phyloP scores from a whole-genome alignment of 2,797 vertebrate genomes.

The Malurus splendens region DNA sequence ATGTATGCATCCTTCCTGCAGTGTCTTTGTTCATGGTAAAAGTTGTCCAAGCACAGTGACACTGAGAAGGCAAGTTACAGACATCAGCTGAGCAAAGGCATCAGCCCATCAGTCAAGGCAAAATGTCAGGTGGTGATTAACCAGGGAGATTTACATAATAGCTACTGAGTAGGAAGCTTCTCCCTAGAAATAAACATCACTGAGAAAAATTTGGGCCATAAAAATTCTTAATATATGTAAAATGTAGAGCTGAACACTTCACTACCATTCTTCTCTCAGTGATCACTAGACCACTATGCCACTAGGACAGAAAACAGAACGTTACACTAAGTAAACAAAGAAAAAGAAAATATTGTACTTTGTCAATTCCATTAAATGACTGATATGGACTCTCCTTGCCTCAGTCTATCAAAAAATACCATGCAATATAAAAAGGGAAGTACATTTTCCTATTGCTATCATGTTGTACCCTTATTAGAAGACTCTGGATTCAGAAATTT shows the following conservation, averaged over 20 bases:
- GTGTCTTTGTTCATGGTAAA: not conserved
- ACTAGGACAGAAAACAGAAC: not conserved
- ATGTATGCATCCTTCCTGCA: not conserved
- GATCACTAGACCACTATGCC: not conserved
- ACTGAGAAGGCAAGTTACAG: not conserved
- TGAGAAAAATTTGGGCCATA: not conserved
- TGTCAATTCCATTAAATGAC: not conserved
- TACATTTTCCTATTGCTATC: not conserved
- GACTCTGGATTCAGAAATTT: not conserved
- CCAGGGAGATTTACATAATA: constrained; percentile 15
- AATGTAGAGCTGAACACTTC: not conserved
- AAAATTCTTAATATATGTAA: not conserved
- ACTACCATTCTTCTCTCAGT: not conserved
- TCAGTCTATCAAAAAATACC: not conserved
- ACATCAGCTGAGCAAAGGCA: not conserved
- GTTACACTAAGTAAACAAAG: not conserved
- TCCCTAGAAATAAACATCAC: constrained; percentile 21
- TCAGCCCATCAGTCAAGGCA: not conserved
- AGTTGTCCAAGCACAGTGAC: not conserved
- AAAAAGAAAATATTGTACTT: not conserved
- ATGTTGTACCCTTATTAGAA: not conserved
- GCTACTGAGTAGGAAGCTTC: constrained; percentile 26
- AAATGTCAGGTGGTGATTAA: constrained; percentile 39
- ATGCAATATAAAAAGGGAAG: not conserved
- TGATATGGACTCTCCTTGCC: not conserved